phyloP scores from a whole-genome alignment of 2,888 invertebrate species.

The Synanthedon andrenaeformis region DNA sequence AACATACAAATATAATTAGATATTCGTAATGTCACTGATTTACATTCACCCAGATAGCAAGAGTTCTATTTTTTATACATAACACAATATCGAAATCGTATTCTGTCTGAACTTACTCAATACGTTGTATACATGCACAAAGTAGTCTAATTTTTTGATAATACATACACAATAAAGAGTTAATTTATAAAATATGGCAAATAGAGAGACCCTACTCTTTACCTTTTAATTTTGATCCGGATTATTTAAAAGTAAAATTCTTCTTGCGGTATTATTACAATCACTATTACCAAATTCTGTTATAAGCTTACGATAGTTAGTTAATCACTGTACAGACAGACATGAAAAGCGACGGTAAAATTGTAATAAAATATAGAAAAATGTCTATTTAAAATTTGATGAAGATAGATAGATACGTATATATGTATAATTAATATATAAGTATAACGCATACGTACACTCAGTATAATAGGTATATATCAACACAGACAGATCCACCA shows the following conservation, averaged over 20 bases:
- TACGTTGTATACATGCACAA: conserved; percentile 13
- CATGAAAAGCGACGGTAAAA: not conserved
- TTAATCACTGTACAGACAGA: not conserved
- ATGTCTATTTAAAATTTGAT: no score
- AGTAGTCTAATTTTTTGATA: conserved; percentile 17
- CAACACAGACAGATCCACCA: not conserved
- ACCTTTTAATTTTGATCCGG: conserved; percentile 34
- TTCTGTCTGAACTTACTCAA: conserved; percentile 6
- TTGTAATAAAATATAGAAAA: not conserved
- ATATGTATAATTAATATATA: no score
- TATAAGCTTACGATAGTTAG: not conserved
- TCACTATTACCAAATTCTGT: not conserved
- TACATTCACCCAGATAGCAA: conserved; percentile 27
- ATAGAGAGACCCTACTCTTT: conserved; percentile 22
- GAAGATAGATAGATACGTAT: no score
- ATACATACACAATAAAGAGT: conserved; percentile 37
- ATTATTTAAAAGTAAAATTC: conserved; percentile 21
- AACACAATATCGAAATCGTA: conserved; percentile 16
- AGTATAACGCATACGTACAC: no score
- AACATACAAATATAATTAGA: conserved; percentile 3
- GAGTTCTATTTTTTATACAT: conserved; percentile 27
- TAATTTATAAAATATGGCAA: conserved; percentile 64
- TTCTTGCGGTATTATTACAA: not conserved
- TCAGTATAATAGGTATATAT: no score
- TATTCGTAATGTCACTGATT: conserved; percentile 27